These are phyloP conservation scores for Hystrix cristata DNA, from an alignment of 2,113 vertebrate species.

Conservation along the genomic window DNA sequence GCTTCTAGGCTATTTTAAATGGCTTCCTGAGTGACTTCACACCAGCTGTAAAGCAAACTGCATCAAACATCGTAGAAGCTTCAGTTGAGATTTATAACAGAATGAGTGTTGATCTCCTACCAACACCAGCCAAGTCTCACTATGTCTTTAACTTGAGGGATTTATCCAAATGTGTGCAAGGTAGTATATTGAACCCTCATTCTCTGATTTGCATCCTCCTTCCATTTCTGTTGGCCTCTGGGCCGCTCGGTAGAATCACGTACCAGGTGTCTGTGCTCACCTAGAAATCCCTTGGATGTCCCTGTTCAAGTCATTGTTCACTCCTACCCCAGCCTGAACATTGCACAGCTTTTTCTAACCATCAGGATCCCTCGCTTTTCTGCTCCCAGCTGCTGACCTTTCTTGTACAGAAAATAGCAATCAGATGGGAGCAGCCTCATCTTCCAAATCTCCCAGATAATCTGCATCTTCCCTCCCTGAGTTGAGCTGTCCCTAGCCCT, in stretches of 20 bases:
- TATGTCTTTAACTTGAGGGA: conserved; percentile 95
- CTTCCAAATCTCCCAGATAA: background rate
- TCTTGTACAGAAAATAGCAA: background rate
- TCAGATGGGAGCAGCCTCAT: background rate
- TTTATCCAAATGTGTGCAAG: conserved; percentile 94
- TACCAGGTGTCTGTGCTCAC: background rate
- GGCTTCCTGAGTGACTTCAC: conserved; percentile 93
- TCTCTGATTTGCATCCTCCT: background rate
- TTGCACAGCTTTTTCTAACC: background rate
- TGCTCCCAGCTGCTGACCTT: background rate
- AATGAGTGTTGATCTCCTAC: conserved; percentile 94
- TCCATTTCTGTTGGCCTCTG: background rate
- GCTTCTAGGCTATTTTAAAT: conserved; percentile 90
- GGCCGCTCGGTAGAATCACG: background rate
- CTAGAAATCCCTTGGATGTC: background rate
- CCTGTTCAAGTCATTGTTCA: background rate
- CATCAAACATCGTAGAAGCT: conserved; percentile 91
- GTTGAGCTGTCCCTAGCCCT: background rate
- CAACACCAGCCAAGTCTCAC: conserved; percentile 95
- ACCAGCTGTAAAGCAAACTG: conserved; percentile 88
- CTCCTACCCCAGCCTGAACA: background rate
- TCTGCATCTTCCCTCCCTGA: background rate
- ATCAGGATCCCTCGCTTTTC: background rate
- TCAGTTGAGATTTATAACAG: conserved; percentile 93
- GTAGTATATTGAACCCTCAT: conserved; percentile 78